Conservation (phyloP, 64 coral and sea anemone genomes). For the Astreopora myriophthalma region DNA sequence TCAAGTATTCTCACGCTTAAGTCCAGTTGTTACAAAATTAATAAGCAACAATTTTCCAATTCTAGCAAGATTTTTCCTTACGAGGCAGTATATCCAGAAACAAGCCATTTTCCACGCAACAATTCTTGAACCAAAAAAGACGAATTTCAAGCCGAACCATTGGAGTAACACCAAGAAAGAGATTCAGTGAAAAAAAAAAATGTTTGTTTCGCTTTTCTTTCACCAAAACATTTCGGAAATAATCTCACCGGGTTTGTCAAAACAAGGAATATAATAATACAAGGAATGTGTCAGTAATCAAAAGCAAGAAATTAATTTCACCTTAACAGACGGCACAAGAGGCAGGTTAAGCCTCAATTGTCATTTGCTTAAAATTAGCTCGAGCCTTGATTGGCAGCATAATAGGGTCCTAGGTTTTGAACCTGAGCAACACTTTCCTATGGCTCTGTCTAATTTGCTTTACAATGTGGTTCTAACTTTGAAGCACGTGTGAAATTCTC, state of each 20-base stretch:
- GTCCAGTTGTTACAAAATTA: too few species aligned
- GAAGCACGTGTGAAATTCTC: neutral
- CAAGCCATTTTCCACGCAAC: neutral
- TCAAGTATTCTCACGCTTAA: too few species aligned
- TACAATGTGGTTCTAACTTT: neutral
- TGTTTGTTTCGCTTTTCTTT: neutral
- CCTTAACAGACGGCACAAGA: neutral
- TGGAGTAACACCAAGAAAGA: neutral
- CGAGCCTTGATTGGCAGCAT: too few species aligned
- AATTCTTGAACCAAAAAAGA: neutral
- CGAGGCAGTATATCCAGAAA: neutral
- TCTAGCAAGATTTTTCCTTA: neutral
- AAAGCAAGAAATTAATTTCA: neutral
- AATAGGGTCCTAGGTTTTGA: too few species aligned
- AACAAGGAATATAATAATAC: neutral
- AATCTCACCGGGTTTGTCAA: neutral
- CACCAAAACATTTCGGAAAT: neutral
- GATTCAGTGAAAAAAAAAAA: neutral
- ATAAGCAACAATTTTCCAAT: neutral
- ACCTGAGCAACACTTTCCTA: neutral
- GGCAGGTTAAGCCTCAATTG: neutral
- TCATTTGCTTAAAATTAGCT: neutral
- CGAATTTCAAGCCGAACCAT: neutral
- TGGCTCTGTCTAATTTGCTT: neutral
- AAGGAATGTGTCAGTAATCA: neutral